Conservation (phyloP, 2,113 vertebrate genomes). For the Axis porcinus region DNA sequence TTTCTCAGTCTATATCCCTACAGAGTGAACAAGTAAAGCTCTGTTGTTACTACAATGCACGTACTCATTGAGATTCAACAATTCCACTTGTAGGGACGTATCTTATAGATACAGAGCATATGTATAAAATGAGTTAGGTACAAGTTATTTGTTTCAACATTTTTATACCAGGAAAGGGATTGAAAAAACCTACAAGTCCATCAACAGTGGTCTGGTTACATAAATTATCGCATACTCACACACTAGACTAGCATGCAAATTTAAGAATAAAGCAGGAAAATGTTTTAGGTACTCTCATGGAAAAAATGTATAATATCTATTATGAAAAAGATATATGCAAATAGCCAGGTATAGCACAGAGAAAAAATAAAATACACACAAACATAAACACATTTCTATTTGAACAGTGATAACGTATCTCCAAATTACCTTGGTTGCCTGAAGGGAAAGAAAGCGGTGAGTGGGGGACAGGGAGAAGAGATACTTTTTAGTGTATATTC, state of each 20-base stretch:
- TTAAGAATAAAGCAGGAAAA: not conserved
- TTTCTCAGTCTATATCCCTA: not conserved
- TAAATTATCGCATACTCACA: not conserved
- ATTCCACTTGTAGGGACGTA: not conserved
- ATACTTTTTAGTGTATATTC: not conserved
- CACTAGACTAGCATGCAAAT: not conserved
- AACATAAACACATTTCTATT: not conserved
- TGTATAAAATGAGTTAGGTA: not conserved
- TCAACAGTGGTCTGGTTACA: not conserved
- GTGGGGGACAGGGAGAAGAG: not conserved
- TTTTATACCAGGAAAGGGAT: not conserved
- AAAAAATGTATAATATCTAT: not conserved
- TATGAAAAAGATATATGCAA: not conserved
- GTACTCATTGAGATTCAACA: not conserved
- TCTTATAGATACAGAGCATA: not conserved
- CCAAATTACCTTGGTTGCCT: not conserved
- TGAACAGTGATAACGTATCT: not conserved
- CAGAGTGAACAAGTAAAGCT: not conserved
- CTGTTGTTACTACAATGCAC: not conserved
- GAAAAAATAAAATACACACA: not conserved
- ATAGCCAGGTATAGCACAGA: not conserved
- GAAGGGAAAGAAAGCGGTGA: not conserved
- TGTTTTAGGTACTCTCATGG: not conserved
- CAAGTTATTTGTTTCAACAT: not conserved
- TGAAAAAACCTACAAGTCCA: not conserved